phyloP scores from a whole-genome alignment of 2,113 vertebrate species.

The Toxotes jaculatrix region DNA sequence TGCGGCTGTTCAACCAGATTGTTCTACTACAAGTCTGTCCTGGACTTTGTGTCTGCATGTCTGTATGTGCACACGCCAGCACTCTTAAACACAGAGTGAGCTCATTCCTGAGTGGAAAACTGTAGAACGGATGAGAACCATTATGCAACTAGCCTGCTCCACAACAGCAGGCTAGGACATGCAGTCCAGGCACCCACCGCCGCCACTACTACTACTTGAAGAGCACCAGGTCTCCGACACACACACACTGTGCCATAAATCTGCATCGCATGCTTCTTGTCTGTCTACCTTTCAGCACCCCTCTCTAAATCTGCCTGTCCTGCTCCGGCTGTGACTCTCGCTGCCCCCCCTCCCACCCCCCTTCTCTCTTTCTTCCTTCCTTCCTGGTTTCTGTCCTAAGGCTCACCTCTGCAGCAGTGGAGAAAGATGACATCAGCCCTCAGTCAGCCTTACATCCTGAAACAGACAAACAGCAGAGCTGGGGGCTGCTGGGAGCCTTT shows the following conservation, averaged over 20 bases:
- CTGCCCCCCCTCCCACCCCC: constrained; percentile 33
- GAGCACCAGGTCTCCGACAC: constrained; percentile 54
- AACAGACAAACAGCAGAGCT: constrained; percentile 65
- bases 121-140: constrained; percentile 68
- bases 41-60: constrained; percentile 33
- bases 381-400: constrained; percentile 68
- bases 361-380: constrained; percentile 56
- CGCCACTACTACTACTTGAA: constrained; percentile 24
- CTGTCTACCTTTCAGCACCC: constrained; percentile 63
- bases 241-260: constrained; percentile 51
- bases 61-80: constrained; percentile 26
- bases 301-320: constrained; percentile 49
- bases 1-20: constrained; percentile 24
- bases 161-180: constrained; percentile 71
- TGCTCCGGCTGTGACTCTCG: constrained; percentile 36
- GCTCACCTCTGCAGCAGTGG: constrained; percentile 80
- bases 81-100: constrained; percentile 58
- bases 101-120: constrained; percentile 77
- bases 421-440: constrained; percentile 78
- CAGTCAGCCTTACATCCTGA: constrained; percentile 75
- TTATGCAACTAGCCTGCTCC: constrained; percentile 73
- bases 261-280: constrained; percentile 60
- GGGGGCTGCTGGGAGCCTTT: constrained; percentile 44
- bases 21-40: constrained; percentile 27
- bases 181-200: constrained; percentile 56